Base-by-base conservation (phyloP, 2,113 vertebrate species). In the Lutjanus erythropterus region DNA sequence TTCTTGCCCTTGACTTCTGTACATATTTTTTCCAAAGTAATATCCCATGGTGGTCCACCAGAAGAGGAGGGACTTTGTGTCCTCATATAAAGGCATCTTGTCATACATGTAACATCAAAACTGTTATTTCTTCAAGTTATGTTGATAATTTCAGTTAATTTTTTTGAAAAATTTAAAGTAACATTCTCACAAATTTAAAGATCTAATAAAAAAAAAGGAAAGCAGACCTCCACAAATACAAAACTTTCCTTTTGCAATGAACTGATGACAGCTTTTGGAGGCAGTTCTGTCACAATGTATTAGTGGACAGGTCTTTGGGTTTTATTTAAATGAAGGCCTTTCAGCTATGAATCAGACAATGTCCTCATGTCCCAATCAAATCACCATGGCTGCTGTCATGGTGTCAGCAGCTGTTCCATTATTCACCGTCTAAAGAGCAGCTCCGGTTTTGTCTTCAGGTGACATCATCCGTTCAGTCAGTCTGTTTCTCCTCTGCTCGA, bases 381-480 rank as follows among this genome's bases (percentile, higher is more conserved):
- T n/a, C 29, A 42, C 31, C 9, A 3, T 1, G 2, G 27, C 61
- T 61, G 53, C 41, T 80, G 44, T 75, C 61, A 61, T 58, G 23
- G 21, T 29, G 56, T 71, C 58, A 41, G 47, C 39, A 31, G 46
- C 49, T 6, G 27, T 60, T 46, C 12, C 16, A 52, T 75, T 52
- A 59, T 70, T 71, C 69, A 31, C 33, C 3, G 14, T 62, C 50
- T 27, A 49, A 18, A 50, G n/a, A 70, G 69, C 33, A 23, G 53
- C 46, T 62, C 12, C 68, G 44, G 23, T 70, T 64, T 64, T 16
- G 37, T 78, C 69, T 53, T 19, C 19, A 49, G 29, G 39, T 49
- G 81, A 69, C 46, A 25, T 74, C 44, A 52, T 67, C 47, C 19
- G 27, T 41, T 69, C 31, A 68, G 23, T 53, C 27, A 18, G 12